Percentiles rank a stretch among this genome's conserved stretches.
Evolutionary conservation across 2,113 vertebrate species (phyloP).

Genomic region (Hiodon tergisus): DNA sequence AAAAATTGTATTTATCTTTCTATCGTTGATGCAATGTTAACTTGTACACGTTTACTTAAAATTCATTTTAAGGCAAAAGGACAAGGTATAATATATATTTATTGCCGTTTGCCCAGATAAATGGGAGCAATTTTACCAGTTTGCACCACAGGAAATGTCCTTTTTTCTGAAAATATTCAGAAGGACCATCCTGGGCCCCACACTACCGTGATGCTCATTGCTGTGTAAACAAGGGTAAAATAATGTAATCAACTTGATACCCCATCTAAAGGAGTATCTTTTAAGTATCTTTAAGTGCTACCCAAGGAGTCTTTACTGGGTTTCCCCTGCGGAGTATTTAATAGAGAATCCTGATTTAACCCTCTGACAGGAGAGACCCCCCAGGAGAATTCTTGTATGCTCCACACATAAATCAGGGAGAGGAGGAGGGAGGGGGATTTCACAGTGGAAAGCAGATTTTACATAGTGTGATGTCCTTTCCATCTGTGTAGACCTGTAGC

Average conservation of each 20-base stretch:
- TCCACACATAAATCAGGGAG: too few species aligned
- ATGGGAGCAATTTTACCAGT: too few species aligned
- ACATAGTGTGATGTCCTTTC: too few species aligned
- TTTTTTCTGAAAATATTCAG: too few species aligned
- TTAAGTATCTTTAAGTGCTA: constrained; percentile 8
- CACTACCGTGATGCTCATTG: not conserved
- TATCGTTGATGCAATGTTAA: too few species aligned
- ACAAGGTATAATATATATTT: too few species aligned
- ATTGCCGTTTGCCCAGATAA: too few species aligned
- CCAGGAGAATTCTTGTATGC: constrained; percentile 2
- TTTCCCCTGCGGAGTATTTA: constrained; percentile 18
- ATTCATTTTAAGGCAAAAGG: too few species aligned
- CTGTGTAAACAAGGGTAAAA: not conserved
- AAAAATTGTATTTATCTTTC: too few species aligned
- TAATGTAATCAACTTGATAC: not conserved
- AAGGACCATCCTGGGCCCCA: not conserved
- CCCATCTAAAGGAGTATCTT: not conserved
- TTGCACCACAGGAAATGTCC: too few species aligned
- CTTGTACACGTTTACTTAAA: too few species aligned
- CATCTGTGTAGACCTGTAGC: not conserved
- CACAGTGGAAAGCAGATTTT: too few species aligned
- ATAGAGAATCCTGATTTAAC: constrained; percentile 25
- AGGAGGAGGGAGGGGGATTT: not conserved
- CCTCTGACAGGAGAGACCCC: not conserved
- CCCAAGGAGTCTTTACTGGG: constrained; percentile 24